These are phyloP conservation scores for rat (Rattus norvegicus) DNA, from an alignment of 2,113 vertebrate species.

Conservation along the genomic window DNA sequence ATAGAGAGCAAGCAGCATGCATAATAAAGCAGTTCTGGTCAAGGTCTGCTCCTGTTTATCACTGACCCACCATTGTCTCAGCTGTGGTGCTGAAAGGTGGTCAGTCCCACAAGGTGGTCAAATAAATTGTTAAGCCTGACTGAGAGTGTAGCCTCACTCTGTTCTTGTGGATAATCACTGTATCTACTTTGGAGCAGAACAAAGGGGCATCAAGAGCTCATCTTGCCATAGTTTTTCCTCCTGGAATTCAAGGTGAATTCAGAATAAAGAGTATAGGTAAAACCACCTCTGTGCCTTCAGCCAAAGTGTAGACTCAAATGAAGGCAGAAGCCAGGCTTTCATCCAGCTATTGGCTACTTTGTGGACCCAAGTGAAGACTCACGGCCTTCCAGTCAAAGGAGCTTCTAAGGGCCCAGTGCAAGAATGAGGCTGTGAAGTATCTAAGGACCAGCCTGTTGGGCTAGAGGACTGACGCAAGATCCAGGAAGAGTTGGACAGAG, in stretches of 20 bases:
- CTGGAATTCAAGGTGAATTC: background rate
- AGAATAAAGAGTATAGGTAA: too few species aligned
- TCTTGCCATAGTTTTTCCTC: background rate
- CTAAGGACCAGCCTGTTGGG: background rate
- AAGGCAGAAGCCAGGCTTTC: background rate
- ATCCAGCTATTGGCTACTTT: background rate
- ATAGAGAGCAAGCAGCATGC: background rate
- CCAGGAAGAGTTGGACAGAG: accelerated
- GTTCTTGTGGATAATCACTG: background rate
- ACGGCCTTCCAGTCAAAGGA: background rate
- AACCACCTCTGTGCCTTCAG: background rate
- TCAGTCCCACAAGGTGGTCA: background rate
- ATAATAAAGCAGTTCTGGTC: background rate
- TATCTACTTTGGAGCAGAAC: background rate
- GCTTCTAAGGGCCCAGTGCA: too few species aligned
- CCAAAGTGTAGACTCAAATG: background rate
- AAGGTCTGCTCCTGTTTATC: too few species aligned
- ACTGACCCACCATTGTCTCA: background rate
- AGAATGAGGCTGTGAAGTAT: background rate
- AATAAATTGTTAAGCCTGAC: background rate
- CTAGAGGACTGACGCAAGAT: background rate
- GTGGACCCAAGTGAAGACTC: background rate
- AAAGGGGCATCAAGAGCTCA: background rate
- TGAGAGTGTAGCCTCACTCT: background rate
- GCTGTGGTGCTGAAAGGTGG: background rate